A percentile compares a stretch with the other conserved stretches of the same genome.
Evolutionary conservation across 2,797 vertebrate species (phyloP).

Genomic region (Mus caroli): DNA sequence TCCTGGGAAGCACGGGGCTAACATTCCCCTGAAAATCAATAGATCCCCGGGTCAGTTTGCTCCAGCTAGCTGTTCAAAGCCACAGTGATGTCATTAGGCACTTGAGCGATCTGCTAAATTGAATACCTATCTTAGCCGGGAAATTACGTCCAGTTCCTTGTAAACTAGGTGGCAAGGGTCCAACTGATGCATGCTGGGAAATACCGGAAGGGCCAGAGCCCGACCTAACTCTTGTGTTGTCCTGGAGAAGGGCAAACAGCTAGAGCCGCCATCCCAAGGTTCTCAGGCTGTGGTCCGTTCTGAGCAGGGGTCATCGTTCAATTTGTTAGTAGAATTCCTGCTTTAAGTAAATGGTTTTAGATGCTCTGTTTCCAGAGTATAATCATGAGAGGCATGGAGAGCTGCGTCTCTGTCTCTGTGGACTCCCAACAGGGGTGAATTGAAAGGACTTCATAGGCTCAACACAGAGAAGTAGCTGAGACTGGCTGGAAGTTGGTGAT

Average conservation of each 20-base stretch:
- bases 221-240: neutral
- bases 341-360: constrained; percentile 6
- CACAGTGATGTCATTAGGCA: neutral
- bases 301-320: neutral
- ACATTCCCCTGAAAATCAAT: constrained; percentile 57
- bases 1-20: neutral
- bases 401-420: neutral
- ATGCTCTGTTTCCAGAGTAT: constrained; percentile 19
- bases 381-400: neutral
- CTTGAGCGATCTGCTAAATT: constrained; percentile 24
- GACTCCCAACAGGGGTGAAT: neutral
- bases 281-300: neutral
- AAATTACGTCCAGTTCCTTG: constrained; percentile 40
- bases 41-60: neutral
- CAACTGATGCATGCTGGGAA: neutral
- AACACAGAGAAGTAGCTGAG: neutral
- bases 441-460: constrained; percentile 31
- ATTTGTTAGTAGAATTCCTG: neutral
- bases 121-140: constrained; percentile 57
- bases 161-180: neutral
- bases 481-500: neutral
- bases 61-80: constrained; percentile 17
- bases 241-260: neutral
- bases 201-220: neutral
- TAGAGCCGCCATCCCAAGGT: neutral